Percentiles rank a stretch among this genome's conserved stretches.
These are phyloP conservation scores for Petrolisthes cinctipes DNA, from an alignment of 2,888 invertebrate genomes.

Conservation along the genomic window DNA sequence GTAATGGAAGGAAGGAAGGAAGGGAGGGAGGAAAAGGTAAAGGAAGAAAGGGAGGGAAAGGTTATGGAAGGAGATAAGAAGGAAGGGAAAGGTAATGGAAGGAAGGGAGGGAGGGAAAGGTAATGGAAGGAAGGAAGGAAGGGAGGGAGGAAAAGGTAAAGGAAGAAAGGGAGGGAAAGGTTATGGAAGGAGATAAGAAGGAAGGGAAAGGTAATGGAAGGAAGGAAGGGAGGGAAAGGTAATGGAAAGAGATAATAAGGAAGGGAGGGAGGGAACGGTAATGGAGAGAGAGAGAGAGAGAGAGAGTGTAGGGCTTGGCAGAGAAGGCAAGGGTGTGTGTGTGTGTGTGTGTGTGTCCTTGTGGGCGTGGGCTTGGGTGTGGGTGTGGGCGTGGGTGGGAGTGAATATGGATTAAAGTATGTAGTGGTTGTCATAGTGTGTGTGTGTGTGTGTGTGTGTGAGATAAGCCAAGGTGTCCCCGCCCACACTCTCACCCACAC, in stretches of 20 bases:
- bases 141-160: neutral
- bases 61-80: neutral
- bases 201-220: neutral
- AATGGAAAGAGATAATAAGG: neutral
- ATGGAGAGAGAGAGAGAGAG: neutral
- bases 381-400: neutral
- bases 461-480: neutral
- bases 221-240: neutral
- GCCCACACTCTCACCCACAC: neutral
- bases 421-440: neutral
- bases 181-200: neutral
- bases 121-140: neutral
- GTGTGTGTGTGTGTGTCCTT: neutral
- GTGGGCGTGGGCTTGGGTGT: neutral
- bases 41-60: neutral
- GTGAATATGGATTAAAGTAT: neutral
- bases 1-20: too few relatives aligned
- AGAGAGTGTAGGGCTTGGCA: neutral
- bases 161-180: neutral
- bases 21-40: neutral
- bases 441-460: neutral
- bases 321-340: neutral
- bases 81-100: neutral
- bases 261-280: neutral
- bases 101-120: neutral